Base-by-base conservation (phyloP, 2,797 vertebrate genomes). In the Hippopotamyrus pictus region DNA sequence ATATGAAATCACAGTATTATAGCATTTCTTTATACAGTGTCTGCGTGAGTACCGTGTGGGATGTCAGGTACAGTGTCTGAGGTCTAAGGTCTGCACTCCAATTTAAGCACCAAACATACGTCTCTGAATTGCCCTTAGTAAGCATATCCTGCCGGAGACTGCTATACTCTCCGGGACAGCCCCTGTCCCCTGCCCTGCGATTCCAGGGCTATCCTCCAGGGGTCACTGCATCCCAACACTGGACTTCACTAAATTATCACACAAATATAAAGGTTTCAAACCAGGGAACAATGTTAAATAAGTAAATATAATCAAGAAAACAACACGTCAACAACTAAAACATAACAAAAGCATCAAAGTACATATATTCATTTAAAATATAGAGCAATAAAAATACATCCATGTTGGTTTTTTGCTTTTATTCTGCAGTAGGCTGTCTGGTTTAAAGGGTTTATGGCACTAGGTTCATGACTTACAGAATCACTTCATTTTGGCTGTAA, bases 391-490 rank as follows among this genome's bases (percentile, higher is more conserved):
- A 73, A 73, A 73, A 37, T 82, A 57, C 25, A 86, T 53, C 48
- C 22, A 86, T 57, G 8, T 33, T 12, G 51, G 48, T 86, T 86
- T 50, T 51, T 33, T 86, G 46, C 48, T 86, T 54, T 25, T 86
- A 3, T 17, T 86, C 25, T 86, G 84, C 29, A 86, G 29, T 53
- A 51, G 84, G 48, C 53, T 50, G 41, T 48, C 83, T 86, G 84
- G 22, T 25, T 87, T 86, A 69, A 53, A 89, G 62, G 85, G 9
- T 57, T 87, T 19, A 62, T 92, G 91, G 19, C 86, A 87, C 89
- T 46, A 46, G 76, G 76, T 41, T 41, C 37, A 41, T 41, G 37
- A 89, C 85, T 92, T 50, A 89, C 88, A 90, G 88, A 57, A 88
- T 48, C 82, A 73, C 90, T n/a, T 82, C 41, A 46, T 46, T 82